phyloP scores from a whole-genome alignment of 2,888 invertebrate species.

The Trachelus iudaicus region DNA sequence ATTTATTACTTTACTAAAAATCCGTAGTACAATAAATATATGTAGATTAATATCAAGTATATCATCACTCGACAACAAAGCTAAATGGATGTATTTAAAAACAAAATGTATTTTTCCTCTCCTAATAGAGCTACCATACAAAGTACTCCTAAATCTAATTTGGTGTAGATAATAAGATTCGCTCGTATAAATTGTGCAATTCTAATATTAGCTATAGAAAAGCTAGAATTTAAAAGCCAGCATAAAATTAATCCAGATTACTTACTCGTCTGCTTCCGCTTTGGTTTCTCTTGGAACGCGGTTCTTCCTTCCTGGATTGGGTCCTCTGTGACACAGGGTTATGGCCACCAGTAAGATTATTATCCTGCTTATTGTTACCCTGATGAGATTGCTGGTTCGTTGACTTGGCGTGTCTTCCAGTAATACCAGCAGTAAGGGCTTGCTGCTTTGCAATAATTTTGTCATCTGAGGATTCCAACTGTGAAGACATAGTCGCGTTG shows the following conservation, averaged over 20 bases:
- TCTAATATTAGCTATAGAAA: neutral
- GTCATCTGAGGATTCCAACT: slow-evolving; percentile 68
- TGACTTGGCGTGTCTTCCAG: slow-evolving; percentile 65
- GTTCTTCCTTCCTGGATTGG: slow-evolving; percentile 53
- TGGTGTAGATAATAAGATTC: neutral
- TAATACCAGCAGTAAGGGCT: slow-evolving; percentile 75
- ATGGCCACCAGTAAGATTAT: slow-evolving; percentile 36
- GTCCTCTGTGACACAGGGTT: slow-evolving; percentile 33
- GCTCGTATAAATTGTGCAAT: neutral
- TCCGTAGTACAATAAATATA: neutral
- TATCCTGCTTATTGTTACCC: slow-evolving; percentile 35
- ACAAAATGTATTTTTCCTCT: neutral
- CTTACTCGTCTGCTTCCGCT: slow-evolving; percentile 57
- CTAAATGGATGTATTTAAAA: neutral
- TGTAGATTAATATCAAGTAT: neutral
- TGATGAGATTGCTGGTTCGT: slow-evolving; percentile 48
- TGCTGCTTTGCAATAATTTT: slow-evolving; percentile 77
- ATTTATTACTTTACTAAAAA: neutral
- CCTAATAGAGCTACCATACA: neutral
- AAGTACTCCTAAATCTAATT: neutral
- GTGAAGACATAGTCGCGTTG: slow-evolving; percentile 34
- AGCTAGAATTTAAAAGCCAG: neutral
- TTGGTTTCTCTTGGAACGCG: slow-evolving; percentile 55
- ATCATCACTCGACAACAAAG: no score
- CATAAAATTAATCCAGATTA: slow-evolving; percentile 4